Evolutionary conservation across 2,797 vertebrate species (phyloP), one percentile per base, ranked within the genome.

Genomic region (Botia almorhae): DNA sequence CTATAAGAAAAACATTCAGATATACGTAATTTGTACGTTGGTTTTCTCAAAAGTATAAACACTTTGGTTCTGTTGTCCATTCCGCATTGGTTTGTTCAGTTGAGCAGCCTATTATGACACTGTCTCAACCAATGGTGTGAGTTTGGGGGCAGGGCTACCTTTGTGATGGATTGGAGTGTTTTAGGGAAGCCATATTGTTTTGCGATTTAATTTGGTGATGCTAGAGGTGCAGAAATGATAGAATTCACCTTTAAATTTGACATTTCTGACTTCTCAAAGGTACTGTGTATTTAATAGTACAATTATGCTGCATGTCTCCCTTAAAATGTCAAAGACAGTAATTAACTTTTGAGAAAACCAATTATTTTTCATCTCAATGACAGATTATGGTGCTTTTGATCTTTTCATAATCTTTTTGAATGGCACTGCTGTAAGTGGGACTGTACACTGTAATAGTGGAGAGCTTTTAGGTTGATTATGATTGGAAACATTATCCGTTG

Each of bases 381-480:
- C 19, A 56, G 0, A 10, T 48, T 64, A 33, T 79, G 5, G 0
- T 16, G 23, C 74, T 82, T 76, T 77, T 61, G 23, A 61, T 63
- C 17, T 21, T 64, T 70, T 71, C 26, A 63, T 58, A 53, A 53
- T 19, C 48, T n/a, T 4, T 5, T 26, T 67, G 23, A 76, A 51
- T 67, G 33, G n/a, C n/a, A 39, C 10, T 29, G 29, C 29, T 65
- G 29, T 67, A 26, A 55, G 29, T 23, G 26, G 29, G 26, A 39
- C 23, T 26, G 23, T 26, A 39, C 61, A 67, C 48, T 76, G 21
- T 61, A 7, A 67, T 43, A 50, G n/a, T 14, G 50, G 13, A 51
- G 63, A 39, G 19, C 29, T 55, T 65, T 76, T 33, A 76, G 21
- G 48, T n/a, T 43, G 48, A 76, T 76, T 29, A 17, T 26, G 23